Conservation (phyloP, 1,140 invertebrate species). For the Pachypsylla venusta region DNA sequence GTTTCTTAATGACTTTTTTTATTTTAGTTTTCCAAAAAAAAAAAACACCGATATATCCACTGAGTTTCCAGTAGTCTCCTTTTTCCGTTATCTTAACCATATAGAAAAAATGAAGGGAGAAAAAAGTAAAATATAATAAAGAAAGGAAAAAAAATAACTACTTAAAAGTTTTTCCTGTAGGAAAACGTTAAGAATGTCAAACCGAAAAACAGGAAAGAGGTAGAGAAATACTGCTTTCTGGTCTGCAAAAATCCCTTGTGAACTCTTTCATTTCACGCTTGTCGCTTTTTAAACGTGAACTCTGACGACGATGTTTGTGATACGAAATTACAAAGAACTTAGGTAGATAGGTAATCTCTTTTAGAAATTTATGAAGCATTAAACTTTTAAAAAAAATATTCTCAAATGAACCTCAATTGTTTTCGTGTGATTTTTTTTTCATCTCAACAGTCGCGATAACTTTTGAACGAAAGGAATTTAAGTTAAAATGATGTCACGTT, state of each 20-base stretch:
- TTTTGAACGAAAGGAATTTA: no score
- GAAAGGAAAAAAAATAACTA: slow-evolving; percentile 6
- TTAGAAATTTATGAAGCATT: slow-evolving; percentile 6
- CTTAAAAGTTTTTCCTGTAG: slow-evolving; percentile 5
- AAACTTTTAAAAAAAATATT: not conserved
- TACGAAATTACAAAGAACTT: not conserved
- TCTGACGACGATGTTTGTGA: not conserved
- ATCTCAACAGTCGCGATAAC: no score
- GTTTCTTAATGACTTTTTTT: not conserved
- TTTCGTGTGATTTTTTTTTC: no score
- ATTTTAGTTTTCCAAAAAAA: no score
- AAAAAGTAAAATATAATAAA: not conserved
- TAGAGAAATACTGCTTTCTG: not conserved
- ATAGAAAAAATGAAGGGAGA: not conserved
- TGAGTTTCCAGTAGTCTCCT: not conserved
- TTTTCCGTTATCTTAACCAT: not conserved
- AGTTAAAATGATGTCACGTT: no score
- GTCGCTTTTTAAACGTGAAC: slow-evolving; percentile 5
- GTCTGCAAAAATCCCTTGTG: not conserved
- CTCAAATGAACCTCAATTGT: not conserved
- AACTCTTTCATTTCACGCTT: slow-evolving; percentile 7
- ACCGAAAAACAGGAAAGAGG: not conserved
- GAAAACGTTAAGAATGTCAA: not conserved
- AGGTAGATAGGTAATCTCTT: not conserved
- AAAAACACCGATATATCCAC: not conserved